These are phyloP conservation scores for Physocephala rufipes DNA, from an alignment of 2,888 invertebrate species.

Conservation along the genomic window DNA sequence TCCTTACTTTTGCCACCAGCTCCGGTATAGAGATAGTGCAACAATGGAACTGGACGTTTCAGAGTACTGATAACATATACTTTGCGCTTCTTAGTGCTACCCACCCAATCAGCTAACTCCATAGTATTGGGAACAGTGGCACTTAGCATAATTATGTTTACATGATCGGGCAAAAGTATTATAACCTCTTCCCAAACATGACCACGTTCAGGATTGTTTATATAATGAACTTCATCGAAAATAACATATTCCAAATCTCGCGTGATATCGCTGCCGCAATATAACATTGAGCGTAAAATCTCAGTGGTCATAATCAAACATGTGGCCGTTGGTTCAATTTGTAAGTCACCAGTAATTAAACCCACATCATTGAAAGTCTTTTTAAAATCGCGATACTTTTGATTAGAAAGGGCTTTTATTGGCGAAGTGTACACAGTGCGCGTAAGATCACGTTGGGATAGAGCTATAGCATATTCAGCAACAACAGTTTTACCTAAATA, in stretches of 20 bases:
- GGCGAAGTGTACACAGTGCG: conserved; percentile 97
- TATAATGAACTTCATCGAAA: conserved; percentile 99
- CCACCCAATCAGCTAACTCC: conserved; percentile 95
- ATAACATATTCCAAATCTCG: conserved; percentile 98
- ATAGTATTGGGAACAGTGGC: conserved; percentile 98
- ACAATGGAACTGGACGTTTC: conserved; percentile 93
- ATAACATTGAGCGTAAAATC: conserved; percentile 95
- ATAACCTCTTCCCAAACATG: conserved; percentile 99
- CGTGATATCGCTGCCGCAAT: conserved; percentile 92
- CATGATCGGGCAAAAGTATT: conserved; percentile 92
- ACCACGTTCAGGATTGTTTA: conserved; percentile 96
- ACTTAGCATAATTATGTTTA: conserved; percentile 95
- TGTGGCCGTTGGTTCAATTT: conserved; percentile 91
- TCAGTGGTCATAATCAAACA: conserved; percentile 99
- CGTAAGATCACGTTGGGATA: conserved; percentile 91
- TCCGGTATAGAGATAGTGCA: conserved; percentile 90
- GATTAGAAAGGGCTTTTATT: conserved; percentile 98
- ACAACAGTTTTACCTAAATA: conserved; percentile 87
- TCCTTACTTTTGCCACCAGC: conserved; percentile 74
- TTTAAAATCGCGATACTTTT: conserved; percentile 98
- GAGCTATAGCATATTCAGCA: conserved; percentile 98
- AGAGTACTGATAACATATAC: conserved; percentile 93
- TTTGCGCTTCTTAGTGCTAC: conserved; percentile 84
- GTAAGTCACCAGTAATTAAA: conserved; percentile 93
- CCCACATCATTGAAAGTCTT: conserved; percentile 92